Evolutionary conservation across 2,797 vertebrate species (phyloP), one percentile per base, ranked within the genome.

Genomic region (Pseudocheirus occidentalis): DNA sequence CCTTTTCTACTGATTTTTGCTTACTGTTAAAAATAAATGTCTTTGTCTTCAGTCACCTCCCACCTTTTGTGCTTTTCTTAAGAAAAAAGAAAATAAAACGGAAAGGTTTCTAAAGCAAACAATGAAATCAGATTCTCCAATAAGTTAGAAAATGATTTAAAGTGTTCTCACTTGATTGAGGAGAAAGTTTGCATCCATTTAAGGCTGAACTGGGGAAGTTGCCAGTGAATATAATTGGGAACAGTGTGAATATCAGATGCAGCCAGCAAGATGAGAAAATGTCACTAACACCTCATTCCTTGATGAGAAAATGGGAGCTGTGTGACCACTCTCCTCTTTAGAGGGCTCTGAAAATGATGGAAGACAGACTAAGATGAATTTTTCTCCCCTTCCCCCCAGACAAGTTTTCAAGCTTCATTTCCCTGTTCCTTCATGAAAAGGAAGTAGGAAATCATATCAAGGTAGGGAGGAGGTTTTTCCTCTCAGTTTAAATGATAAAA

Each of bases 181-280:
- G 92, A 91, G n/a, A 95, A 98, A 98, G 95, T 94, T 90, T 93
- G 12, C 52, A 95, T 97, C 81, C 90, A 95, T 95, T 92, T 66
- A 73, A 58, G 50, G 92, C 91, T 98, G 97, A 97, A 97, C 90
- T 96, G 81, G 5, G 93, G n/a, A 92, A 95, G 90, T 53, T 14
- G 57, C 7, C 96, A 95, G 6, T 92, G 55, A 46, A 90, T 94
- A 12, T 97, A 98, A 97, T 55, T 97, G 91, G 92, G 96, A 93
- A 92, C 92, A 81, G 46, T 91, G 91, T 94, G 87, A 97, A 96
- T 93, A 92, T 56, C 95, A 90, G 73, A 96, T 0, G 93, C 95
- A 97, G 27, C 95, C 95, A 97, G 31, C 95, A 91, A 97, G 92
- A 73, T 94, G 97, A 95, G 91, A 97, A 97, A 92, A 92, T 98